phyloP scores from a whole-genome alignment of 1,140 invertebrate genomes.

The Tyrophagus putrescentiae region DNA sequence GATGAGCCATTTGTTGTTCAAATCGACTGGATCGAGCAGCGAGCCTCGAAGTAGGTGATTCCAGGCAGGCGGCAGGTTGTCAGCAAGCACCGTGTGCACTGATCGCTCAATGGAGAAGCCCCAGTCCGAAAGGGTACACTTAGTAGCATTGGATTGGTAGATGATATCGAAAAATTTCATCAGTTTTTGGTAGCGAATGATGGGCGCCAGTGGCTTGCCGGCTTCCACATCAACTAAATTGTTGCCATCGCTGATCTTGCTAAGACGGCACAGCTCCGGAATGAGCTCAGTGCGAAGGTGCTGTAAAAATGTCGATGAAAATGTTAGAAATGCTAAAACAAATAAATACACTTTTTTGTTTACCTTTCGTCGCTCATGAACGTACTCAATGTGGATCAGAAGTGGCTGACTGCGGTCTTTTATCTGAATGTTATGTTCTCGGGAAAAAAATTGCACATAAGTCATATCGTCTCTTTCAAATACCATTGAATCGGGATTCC shows the following conservation, averaged over 20 bases:
- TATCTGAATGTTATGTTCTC: conserved; percentile 48
- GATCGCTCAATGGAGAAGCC: conserved; percentile 56
- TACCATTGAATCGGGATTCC: conserved; percentile 43
- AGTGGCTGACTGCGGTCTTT: conserved; percentile 61
- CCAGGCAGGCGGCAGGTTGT: background rate
- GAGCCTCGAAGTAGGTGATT: background rate
- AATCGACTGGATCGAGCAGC: background rate
- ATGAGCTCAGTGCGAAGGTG: conserved; percentile 44
- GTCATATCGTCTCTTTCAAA: conserved; percentile 40
- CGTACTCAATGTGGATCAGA: conserved; percentile 42
- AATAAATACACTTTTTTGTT: background rate
- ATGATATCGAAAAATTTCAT: conserved; percentile 55
- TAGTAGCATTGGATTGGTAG: conserved; percentile 41
- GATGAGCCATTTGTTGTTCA: conserved; percentile 45
- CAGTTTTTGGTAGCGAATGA: conserved; percentile 48
- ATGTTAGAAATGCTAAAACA: background rate
- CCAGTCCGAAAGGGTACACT: conserved; percentile 58
- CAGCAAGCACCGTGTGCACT: conserved; percentile 46
- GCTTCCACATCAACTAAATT: background rate
- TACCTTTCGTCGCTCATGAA: background rate
- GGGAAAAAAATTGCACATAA: conserved; percentile 62
- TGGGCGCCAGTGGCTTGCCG: conserved; percentile 58
- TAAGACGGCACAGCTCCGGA: conserved; percentile 62
- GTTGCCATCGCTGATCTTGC: conserved; percentile 40
- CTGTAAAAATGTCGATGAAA: conserved; percentile 12